A percentile compares a stretch with the other conserved stretches of the same genome.
Conservation (phyloP, 2,797 vertebrate species). For the Phrynocephalus guinanensis region DNA sequence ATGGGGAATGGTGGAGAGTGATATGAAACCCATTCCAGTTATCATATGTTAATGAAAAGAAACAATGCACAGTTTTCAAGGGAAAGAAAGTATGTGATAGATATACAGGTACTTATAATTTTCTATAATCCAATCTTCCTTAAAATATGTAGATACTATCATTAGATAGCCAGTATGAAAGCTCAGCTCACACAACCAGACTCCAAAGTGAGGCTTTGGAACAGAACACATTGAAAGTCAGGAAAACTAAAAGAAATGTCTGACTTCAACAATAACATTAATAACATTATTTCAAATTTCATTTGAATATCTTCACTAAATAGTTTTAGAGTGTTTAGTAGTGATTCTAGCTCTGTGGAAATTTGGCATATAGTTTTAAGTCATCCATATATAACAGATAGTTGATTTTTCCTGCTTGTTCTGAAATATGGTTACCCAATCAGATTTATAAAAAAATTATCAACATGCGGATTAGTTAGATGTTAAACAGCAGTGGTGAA, state of each 20-base stretch:
- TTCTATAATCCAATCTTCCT: constrained; percentile 62
- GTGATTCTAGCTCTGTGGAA: no score
- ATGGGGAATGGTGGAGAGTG: constrained; percentile 57
- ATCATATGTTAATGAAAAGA: constrained; percentile 72
- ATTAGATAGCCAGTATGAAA: constrained; percentile 56
- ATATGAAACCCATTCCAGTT: constrained; percentile 68
- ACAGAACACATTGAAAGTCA: constrained; percentile 32
- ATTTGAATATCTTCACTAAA: no score
- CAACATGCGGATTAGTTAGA: no score
- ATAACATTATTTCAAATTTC: no score
- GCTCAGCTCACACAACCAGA: constrained; percentile 24
- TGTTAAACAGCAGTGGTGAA: no score
- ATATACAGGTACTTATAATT: constrained; percentile 41
- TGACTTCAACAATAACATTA: neutral
- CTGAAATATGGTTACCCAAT: no score
- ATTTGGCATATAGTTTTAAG: no score
- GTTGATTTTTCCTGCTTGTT: no score
- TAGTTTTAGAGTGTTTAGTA: no score
- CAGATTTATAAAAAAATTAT: no score
- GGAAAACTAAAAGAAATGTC: neutral
- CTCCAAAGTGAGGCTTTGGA: constrained; percentile 22
- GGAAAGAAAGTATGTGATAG: constrained; percentile 46
- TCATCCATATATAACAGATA: no score
- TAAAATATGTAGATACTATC: constrained; percentile 71
- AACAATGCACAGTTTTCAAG: constrained; percentile 58